These are phyloP conservation scores for Saturnia pavonia DNA, from an alignment of 2,888 invertebrate genomes.

Conservation along the genomic window DNA sequence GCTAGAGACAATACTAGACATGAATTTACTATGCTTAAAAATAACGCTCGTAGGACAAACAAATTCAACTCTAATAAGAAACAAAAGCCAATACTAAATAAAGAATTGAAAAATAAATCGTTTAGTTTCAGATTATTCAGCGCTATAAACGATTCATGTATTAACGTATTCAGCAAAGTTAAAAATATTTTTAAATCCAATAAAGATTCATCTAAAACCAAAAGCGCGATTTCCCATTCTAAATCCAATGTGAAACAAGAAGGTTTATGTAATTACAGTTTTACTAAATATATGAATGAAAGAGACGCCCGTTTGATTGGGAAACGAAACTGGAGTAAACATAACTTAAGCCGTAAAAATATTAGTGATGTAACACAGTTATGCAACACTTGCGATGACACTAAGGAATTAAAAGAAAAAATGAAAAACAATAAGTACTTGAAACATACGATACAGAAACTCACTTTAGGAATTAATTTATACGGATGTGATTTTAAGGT, in stretches of 20 bases:
- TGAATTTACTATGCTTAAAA: slow-evolving; percentile 3
- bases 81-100: slow-evolving; percentile 24
- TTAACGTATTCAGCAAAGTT: slow-evolving; percentile 59
- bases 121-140: slow-evolving; percentile 55
- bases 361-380: slow-evolving; percentile 27
- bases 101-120: slow-evolving; percentile 42
- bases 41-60: slow-evolving; percentile 20
- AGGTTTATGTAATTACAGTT: slow-evolving; percentile 50
- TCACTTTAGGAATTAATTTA: slow-evolving; percentile 70
- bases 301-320: slow-evolving; percentile 47
- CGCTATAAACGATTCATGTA: slow-evolving; percentile 65
- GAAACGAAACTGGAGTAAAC: slow-evolving; percentile 26
- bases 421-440: slow-evolving; percentile 50
- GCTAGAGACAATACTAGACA: slow-evolving; percentile 13
- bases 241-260: slow-evolving; percentile 24
- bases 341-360: slow-evolving; percentile 4
- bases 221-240: slow-evolving; percentile 16
- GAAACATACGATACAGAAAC: slow-evolving; percentile 59
- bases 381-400: slow-evolving; percentile 66
- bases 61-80: slow-evolving; percentile 20
- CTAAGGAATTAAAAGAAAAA: slow-evolving; percentile 53
- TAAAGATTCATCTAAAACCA: slow-evolving; percentile 22
- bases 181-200: slow-evolving; percentile 58
- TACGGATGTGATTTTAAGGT: slow-evolving; percentile 78
- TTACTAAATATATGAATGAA: slow-evolving; percentile 62